These are phyloP conservation scores for Promerops cafer DNA, from an alignment of 2,113 vertebrate genomes.

Conservation along the genomic window DNA sequence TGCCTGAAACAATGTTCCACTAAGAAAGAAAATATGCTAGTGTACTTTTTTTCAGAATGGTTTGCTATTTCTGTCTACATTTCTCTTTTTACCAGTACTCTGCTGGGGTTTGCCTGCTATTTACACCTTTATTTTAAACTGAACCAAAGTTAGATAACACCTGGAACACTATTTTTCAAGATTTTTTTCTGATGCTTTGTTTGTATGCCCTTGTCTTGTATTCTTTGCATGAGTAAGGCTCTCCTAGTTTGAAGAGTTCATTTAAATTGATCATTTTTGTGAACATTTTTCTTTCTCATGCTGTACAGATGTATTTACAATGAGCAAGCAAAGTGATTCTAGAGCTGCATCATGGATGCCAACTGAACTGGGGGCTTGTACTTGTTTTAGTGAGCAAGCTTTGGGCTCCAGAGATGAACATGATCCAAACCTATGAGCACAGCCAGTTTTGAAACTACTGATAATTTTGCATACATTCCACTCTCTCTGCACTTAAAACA, in stretches of 20 bases:
- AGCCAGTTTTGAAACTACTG: not conserved
- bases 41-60: not conserved
- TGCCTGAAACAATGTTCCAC: not conserved
- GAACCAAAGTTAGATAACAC: not conserved
- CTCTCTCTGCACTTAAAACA: not conserved
- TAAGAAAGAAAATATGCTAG: not conserved
- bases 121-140: not conserved
- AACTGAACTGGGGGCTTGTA: not conserved
- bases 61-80: not conserved
- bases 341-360: not conserved
- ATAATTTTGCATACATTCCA: not conserved
- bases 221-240: not conserved
- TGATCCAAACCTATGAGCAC: not conserved
- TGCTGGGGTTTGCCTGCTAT: not conserved
- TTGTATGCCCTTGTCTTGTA: not conserved
- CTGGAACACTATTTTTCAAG: not conserved
- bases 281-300: not conserved
- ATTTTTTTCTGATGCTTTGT: not conserved
- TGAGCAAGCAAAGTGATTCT: not conserved
- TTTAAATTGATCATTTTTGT: not conserved
- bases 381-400: not conserved
- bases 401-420: not conserved
- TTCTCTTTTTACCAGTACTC: not conserved
- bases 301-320: not conserved
- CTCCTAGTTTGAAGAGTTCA: not conserved